Evolutionary conservation across 2,888 invertebrate genomes (phyloP).

Genomic region (Zhuqinia jingwanae): DNA sequence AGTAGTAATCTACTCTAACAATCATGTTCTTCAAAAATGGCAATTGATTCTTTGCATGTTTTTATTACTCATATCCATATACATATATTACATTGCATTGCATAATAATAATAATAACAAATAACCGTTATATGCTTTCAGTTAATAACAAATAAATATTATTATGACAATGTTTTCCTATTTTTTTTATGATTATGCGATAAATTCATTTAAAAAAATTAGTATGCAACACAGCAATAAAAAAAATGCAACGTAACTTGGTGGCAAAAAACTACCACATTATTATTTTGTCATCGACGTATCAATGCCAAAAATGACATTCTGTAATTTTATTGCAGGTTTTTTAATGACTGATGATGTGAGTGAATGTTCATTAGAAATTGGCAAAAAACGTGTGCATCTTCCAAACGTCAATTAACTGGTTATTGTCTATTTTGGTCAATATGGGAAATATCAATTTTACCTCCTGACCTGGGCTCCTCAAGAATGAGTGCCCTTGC

Average conservation of each 20-base stretch:
- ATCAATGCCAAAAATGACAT: conserved; percentile 32
- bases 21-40: background rate
- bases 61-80: background rate
- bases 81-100: too few relatives aligned
- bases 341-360: background rate
- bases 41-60: background rate
- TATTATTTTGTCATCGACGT: conserved; percentile 17
- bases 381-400: background rate
- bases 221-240: too few relatives aligned
- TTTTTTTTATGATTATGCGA: conserved; percentile 9
- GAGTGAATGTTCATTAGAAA: background rate
- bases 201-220: background rate
- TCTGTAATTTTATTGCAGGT: background rate
- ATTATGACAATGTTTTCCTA: conserved; percentile 13
- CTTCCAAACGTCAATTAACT: background rate
- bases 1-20: too few relatives aligned
- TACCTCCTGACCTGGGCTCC: too few relatives aligned
- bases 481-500: too few relatives aligned
- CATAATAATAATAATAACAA: conserved; percentile 5
- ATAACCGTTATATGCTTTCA: too few relatives aligned
- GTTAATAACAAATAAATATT: too few relatives aligned
- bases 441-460: too few relatives aligned
- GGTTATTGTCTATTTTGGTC: background rate
- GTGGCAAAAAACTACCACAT: too few relatives aligned
- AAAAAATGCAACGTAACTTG: too few relatives aligned